Evolutionary conservation across 2,888 invertebrate species (phyloP).

Genomic region (Erebia aethiops): DNA sequence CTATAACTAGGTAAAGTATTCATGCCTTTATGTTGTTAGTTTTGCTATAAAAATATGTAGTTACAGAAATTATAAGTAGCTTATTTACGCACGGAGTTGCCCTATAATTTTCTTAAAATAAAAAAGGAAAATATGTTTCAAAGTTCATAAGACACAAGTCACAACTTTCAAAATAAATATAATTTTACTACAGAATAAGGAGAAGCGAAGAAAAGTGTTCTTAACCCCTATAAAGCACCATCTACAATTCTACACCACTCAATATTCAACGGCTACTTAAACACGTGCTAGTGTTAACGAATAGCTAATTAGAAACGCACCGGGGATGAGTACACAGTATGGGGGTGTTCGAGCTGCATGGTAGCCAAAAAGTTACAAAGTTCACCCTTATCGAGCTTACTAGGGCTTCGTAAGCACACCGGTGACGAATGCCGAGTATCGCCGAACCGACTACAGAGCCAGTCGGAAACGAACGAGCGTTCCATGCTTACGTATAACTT

Average conservation of each 20-base stretch:
- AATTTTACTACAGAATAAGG: no score
- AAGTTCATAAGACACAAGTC: no score
- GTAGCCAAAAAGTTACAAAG: constrained; percentile 34
- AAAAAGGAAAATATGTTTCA: no score
- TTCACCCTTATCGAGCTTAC: constrained; percentile 32
- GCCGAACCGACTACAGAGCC: constrained; percentile 29
- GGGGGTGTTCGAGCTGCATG: constrained; percentile 23
- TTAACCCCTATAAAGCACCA: not conserved
- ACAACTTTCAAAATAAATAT: no score
- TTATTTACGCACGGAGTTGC: no score
- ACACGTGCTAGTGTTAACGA: constrained; percentile 26
- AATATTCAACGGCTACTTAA: constrained; percentile 9
- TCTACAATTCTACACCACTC: not conserved
- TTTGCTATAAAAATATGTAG: no score
- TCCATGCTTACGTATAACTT: constrained; percentile 56
- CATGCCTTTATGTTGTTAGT: no score
- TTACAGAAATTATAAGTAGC: no score
- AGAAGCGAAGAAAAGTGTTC: no score
- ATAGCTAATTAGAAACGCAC: constrained; percentile 37
- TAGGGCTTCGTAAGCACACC: constrained; percentile 22
- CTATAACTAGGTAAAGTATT: no score
- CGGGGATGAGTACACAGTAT: constrained; percentile 16
- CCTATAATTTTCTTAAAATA: no score
- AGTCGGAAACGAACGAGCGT: constrained; percentile 52
- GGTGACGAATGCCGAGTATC: constrained; percentile 23